phyloP scores from a whole-genome alignment of 2,113 vertebrate genomes.

The Cynopterus brachyotis region DNA sequence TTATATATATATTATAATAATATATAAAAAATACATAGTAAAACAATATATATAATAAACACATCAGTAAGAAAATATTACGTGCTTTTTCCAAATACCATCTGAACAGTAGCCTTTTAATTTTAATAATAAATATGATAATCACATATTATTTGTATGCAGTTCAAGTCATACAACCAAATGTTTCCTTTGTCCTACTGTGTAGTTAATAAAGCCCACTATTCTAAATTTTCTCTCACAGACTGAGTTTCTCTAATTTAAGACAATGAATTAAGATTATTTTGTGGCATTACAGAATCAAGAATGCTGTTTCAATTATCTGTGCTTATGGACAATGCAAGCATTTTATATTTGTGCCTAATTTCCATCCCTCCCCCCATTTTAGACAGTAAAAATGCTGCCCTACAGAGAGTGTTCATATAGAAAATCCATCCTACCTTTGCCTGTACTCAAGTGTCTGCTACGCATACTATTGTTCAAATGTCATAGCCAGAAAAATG shows the following conservation, averaged over 20 bases:
- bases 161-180: neutral
- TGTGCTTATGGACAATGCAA: neutral
- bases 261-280: neutral
- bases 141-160: constrained; percentile 2
- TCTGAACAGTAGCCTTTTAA: neutral
- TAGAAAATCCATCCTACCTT: neutral
- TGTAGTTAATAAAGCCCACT: neutral
- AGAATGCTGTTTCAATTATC: neutral
- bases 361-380: neutral
- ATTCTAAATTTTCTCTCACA: constrained; percentile 12
- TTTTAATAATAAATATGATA: constrained; percentile 20
- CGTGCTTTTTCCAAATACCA: neutral
- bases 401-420: neutral
- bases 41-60: neutral
- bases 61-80: neutral
- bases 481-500: neutral
- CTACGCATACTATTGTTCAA: neutral
- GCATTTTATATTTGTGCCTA: neutral
- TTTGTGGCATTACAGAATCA: neutral
- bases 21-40: neutral
- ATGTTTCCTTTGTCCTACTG: neutral
- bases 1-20: too few species aligned
- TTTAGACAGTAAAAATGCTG: neutral
- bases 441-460: neutral
- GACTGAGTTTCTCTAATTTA: constrained; percentile 16